Base-by-base conservation (phyloP, 2,888 invertebrate genomes). In the Rotaria magnacalcarata region DNA sequence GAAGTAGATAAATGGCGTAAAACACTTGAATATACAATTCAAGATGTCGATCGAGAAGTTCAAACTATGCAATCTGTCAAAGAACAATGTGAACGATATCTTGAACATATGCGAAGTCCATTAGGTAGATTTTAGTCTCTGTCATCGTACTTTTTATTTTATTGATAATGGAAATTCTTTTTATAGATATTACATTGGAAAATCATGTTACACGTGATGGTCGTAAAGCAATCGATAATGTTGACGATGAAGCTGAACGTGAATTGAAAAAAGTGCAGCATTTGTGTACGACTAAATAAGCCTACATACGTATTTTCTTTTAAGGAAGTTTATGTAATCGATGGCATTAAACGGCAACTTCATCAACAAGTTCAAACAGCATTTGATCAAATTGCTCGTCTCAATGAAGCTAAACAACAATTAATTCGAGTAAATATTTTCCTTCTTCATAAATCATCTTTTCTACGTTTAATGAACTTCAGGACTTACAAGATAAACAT, bases 401-500 rank as follows among this genome's bases (percentile, higher is more conserved):
- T 91, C 8, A 91, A 91, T 88, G 91, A 91, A 88, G 90, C 91
- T n/a, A 88, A 91, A 16, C 91, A 91, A 87, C 90, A 91, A 88
- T 84, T 84, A 84, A 34, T 84, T 27, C 84, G 84, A 19, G 67
- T 67, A 34, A 0, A 2, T 27, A 27, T 27, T n/a, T 27, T 60
- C 27, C 11, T 60, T 34, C 19, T 27, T n/a, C 11, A 4, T 27
- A 60, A 14, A 27, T 16, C 27, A n/a, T 67, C 27, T 67, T 11
- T 67, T 16, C 27, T 67, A 27, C 24, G 2, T 2, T n/a, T n/a
- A 14, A 16, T 27, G 11, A 14, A 56, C 3, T 67, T 34, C 14
- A 67, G 67, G 91, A 91, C 87, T 88, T 91, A 8, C 91, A 91
- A 88, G 95, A 96, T 90, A 96, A 96, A 92, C 92, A 93, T 52